A percentile compares a stretch with the other conserved stretches of the same genome.
Evolutionary conservation across 2,113 vertebrate species (phyloP).

Genomic region (Stomatorhinus ivindoensis): DNA sequence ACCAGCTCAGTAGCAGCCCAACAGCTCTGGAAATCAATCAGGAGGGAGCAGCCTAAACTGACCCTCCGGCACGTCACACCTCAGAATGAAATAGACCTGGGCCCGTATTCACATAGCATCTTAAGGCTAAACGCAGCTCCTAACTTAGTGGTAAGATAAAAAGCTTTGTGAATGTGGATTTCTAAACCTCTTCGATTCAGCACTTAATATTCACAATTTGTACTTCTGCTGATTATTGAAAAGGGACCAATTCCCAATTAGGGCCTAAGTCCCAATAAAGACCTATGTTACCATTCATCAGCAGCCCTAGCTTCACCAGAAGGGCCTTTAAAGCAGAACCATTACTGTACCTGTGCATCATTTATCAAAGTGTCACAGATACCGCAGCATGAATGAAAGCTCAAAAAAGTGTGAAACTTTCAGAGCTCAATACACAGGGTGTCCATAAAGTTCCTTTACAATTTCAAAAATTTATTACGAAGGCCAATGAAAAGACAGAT

Average conservation of each 20-base stretch:
- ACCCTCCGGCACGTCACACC: neutral
- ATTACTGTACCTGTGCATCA: neutral
- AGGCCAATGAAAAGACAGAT: too few relatives aligned
- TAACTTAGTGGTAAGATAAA: too few relatives aligned
- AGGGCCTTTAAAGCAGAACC: neutral
- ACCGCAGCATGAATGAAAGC: neutral
- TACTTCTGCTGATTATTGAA: neutral
- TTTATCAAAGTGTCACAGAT: neutral
- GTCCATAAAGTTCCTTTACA: too few relatives aligned
- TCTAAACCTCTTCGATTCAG: neutral
- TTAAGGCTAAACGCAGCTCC: too few relatives aligned
- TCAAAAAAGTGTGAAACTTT: neutral
- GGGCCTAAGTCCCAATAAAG: neutral
- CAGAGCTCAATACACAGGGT: neutral
- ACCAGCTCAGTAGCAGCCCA: too few relatives aligned
- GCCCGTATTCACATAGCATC: too few relatives aligned
- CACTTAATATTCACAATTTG: neutral
- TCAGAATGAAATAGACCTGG: neutral
- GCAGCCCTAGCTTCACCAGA: neutral
- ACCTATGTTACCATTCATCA: neutral
- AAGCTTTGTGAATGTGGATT: neutral
- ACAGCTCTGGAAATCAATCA: neutral
- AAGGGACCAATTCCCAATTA: neutral
- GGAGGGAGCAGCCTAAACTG: neutral
- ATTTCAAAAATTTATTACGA: too few relatives aligned